Conservation (phyloP, 2,888 invertebrate genomes). For the Tortrix viridana region DNA sequence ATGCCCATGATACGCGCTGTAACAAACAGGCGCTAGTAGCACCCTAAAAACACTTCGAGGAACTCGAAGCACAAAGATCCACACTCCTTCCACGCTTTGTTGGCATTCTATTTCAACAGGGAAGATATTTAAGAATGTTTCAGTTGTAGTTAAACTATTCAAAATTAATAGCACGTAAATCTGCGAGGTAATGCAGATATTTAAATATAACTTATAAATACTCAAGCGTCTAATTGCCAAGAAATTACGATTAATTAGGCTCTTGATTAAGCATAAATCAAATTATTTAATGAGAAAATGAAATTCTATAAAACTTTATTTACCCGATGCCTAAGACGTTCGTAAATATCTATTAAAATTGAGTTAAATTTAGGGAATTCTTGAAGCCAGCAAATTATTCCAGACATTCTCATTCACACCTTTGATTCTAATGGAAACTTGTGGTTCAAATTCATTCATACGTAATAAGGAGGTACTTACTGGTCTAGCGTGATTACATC, state of each 20-base stretch:
- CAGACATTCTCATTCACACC: constrained; percentile 29
- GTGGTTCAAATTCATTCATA: constrained; percentile 22
- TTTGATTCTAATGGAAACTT: constrained; percentile 3
- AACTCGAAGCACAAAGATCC: constrained; percentile 56
- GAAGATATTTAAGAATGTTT: constrained; percentile 12
- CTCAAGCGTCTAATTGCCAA: not conserved
- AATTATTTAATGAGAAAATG: not conserved
- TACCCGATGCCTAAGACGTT: constrained; percentile 19
- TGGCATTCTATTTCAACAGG: constrained; percentile 36
- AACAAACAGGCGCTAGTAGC: constrained; percentile 85
- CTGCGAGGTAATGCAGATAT: no score
- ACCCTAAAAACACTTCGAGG: constrained; percentile 74
- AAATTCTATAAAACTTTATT: not conserved
- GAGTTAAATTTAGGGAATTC: not conserved
- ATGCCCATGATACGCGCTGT: constrained; percentile 99
- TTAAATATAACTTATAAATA: no score
- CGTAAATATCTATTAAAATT: constrained; percentile 30
- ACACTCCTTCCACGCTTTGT: constrained; percentile 37
- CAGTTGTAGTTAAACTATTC: no score
- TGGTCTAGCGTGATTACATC: constrained; percentile 98
- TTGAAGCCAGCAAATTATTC: constrained; percentile 41
- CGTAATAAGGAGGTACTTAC: constrained; percentile 86
- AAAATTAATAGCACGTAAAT: no score
- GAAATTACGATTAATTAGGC: constrained; percentile 7
- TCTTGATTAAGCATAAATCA: not conserved